Base-by-base conservation (phyloP, 2,797 vertebrate genomes). In the Catamblyrhynchus diadema region DNA sequence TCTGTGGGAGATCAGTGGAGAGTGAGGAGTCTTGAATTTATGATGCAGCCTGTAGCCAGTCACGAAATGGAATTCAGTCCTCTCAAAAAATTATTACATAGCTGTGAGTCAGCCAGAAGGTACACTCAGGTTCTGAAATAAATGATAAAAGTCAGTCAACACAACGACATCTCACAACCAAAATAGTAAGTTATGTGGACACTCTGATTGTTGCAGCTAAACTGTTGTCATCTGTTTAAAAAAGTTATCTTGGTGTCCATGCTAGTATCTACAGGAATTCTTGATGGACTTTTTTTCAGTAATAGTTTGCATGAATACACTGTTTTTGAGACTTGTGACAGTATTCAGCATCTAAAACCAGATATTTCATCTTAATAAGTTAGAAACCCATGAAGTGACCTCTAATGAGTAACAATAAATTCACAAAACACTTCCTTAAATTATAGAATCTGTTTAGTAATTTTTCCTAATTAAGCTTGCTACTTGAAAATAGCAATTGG, bases 1-100 rank as follows among this genome's bases (percentile, higher is more conserved):
- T 94, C 95, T 94, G 93, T 94, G 87, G 96, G 95, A 94, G 94
- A 95, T 95, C 93, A 28, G 66, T 88, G 77, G 51, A 88, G 80
- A 92, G 79, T 86, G 80, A 37, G 75, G 82, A 94, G 73, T 64
- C 91, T 78, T 93, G 73, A 90, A 94, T 95, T 90, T 94, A 84
- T 88, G 85, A 65, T 91, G 66, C 87, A 88, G 87, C 47, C 69
- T 6, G 2, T 96, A 81, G 70, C 78, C 80, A 86, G 56, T 81
- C 54, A 32, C 79, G 56, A 90, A 94, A 86, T 44, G 33, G 45
- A 97, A 94, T 88, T 94, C 13, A 72, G 51, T 53, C 57, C 12
- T 90, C 37, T 95, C 44, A 48, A 85, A 67, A 93, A 82, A 62
- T 33, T 0, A 62, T 61, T 70, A 37, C 57, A 45, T 45, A 86